Base-by-base conservation (phyloP, 1,140 invertebrate species). In the Temnothorax longispinosus region DNA sequence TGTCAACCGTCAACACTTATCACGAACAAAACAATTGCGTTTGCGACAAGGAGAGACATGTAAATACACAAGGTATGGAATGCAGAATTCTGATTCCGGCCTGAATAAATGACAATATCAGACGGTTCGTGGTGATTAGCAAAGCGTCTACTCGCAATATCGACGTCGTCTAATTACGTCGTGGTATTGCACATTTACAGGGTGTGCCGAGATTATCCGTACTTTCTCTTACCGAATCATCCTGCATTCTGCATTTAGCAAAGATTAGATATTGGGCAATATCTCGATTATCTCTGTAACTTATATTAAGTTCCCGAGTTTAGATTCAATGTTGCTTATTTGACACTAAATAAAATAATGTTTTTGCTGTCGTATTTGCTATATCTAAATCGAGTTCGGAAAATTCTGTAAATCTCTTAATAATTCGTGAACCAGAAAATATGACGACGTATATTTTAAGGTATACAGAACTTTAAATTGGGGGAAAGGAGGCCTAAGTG, bases 81-180 rank as follows among this genome's bases (percentile, higher is more conserved):
- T 54, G 15, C 50, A 7, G 35, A 13, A 4, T 32, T 21, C 27
- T 58, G 84, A 85, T 88, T 69, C 32, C 27, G 3, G 27, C 50
- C 50, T 76, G 58, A 62, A 87, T 82, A 88, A 89, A 89, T 85
- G 78, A 52, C 27, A 32, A 32, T 74, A 88, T 85, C 72, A 78
- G 77, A 52, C 62, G 38, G 64, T 56, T 89, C 56, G 18, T 77
- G 44, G 54, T 38, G 69, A 84, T 84, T 84, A 84, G 80, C 52
- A 47, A 84, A 84, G 77, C 62, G 47, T 47, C 47, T 80, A 80
- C 3, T 41, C 62, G 62, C 18, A 35, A 80, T 74, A 84, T 84
- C 52, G 69, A 56, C 52, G 54, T 47, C 32, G 44, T 69, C 44
- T 52, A 65, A 47, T 18, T 47, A n/a, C 50, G 21, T 6, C 27